Evolutionary conservation across 2,113 vertebrate genomes (phyloP), one percentile per base, ranked within the genome.

Genomic region (Oryzias celebensis): DNA sequence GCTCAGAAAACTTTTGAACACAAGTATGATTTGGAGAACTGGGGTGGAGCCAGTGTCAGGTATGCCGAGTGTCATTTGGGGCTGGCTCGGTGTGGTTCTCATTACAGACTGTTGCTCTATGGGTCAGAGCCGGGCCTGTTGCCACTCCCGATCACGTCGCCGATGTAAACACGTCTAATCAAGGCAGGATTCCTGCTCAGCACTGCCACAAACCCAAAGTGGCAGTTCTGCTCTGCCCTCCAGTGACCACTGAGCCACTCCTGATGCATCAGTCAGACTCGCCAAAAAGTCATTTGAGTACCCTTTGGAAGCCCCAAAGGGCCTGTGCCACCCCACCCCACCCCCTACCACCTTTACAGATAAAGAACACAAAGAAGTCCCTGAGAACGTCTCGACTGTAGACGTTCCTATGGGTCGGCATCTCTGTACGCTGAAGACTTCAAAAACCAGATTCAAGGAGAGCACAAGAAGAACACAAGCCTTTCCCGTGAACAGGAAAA

Each of bases 131-230:
- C 45, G 1, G 78, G 71, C 69, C 84, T 80, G 83, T 87, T 89
- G 88, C 90, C 88, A 85, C 85, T 78, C 58, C 49, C 69, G 84
- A 89, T 90, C 86, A 83, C 44, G 85, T 86, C 77, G 60, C 84
- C 68, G 81, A 68, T 74, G 65, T 85, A 88, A 90, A 92, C 89
- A 89, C 80, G 77, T 86, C 73, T 90, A 90, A 91, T 89, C 85
- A 87, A 82, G 76, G 79, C 70, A 20, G 74, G 70, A 75, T 81
- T 81, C 81, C 69, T 78, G 85, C 69, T 88, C 83, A 81, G 77
- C 59, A 10, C 81, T 58, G 62, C 61, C 26, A 31, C 71, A 81
- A 90, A 91, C 71, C 2, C 49, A 75, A 81, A 80, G 73, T 89
- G 88, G 89, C 88, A 90, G 84, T 57, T 44, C 13, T 0, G 60